Base-by-base conservation (phyloP, 2,888 invertebrate genomes). In the Atrina japonica region DNA sequence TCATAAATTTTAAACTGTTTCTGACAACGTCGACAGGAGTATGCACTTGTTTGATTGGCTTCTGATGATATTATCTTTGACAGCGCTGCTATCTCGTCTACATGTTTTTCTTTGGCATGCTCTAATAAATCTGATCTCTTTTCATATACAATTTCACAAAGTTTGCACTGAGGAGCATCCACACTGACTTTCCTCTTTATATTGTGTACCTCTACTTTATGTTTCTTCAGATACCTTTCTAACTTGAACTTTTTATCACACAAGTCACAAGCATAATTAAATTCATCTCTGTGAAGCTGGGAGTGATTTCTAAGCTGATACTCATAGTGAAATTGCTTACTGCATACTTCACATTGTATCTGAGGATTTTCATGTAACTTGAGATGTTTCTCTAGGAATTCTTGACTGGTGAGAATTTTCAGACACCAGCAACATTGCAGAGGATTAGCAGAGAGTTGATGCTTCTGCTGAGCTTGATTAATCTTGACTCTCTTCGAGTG, bases 391-490 rank as follows among this genome's bases (percentile, higher is more conserved):
- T 56, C 56, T 9, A 40, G 40, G 35, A 40, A 35, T 23, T 56
- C 56, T 18, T 56, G 30, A 29, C 40, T 56, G 56, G 35, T 35
- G 5, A 56, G 40, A 23, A 56, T 56, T 35, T 56, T 56, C 56
- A 56, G 23, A 56, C 56, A 56, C 40, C 35, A 40, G 21, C 56
- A 40, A 11, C 56, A 56, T 23, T 56, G 56, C 7, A 56, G 40
- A 21, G 56, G 56, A 40, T 56, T 56, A 21, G 40, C 56, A 35
- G 35, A 35, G 6, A 35, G 5, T 7, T 35, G 35, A 11, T 35
- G 35, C 11, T 35, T 35, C 11, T 56, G 18, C 56, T 56, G 35
- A 21, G 35, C 56, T 16, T 35, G 23, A 18, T 40, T 40, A 23
- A 56, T 40, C 18, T 56, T 56, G 21, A 40, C 56, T 7, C 40